Evolutionary conservation across 1,140 invertebrate genomes (phyloP).

Genomic region (Teleopsis dalmanni): DNA sequence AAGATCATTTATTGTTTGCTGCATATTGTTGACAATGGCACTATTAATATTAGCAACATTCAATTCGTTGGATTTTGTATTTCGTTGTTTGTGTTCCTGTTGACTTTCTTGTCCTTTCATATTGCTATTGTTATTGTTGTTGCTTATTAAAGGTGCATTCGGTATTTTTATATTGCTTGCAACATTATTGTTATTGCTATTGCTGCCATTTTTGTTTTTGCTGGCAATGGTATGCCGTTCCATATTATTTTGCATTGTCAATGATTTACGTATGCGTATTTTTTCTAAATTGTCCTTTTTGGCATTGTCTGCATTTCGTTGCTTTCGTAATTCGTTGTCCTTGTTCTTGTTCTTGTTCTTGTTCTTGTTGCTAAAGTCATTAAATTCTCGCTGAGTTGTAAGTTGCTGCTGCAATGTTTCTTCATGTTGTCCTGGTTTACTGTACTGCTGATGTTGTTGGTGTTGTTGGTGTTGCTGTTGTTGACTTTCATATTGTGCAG

Average conservation of each 20-base stretch:
- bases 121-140: slow-evolving; percentile 10
- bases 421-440: background rate
- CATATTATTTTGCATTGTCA: slow-evolving; percentile 14
- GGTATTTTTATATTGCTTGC: slow-evolving; percentile 2
- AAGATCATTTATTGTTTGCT: slow-evolving; percentile 11
- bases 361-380: too few relatives aligned
- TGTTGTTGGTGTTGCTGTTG: slow-evolving; percentile 3
- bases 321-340: background rate
- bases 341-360: slow-evolving; percentile 11
- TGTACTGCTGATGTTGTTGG: slow-evolving; percentile 8
- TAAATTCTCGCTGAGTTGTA: too few relatives aligned
- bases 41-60: slow-evolving; percentile 10
- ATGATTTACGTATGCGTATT: slow-evolving; percentile 33
- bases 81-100: slow-evolving; percentile 26
- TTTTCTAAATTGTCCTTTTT: slow-evolving; percentile 6
- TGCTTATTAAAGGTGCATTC: slow-evolving; percentile 12
- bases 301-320: background rate
- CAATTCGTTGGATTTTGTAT: slow-evolving; percentile 15
- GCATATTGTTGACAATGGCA: slow-evolving; percentile 8
- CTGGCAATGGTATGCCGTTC: slow-evolving; percentile 12
- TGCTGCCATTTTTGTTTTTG: slow-evolving; percentile 15
- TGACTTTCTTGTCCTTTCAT: slow-evolving; percentile 19
- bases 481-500: background rate
- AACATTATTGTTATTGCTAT: slow-evolving; percentile 8
- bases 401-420: slow-evolving; percentile 1